phyloP scores from a whole-genome alignment of 2,797 vertebrate genomes.

The Argya squamiceps region DNA sequence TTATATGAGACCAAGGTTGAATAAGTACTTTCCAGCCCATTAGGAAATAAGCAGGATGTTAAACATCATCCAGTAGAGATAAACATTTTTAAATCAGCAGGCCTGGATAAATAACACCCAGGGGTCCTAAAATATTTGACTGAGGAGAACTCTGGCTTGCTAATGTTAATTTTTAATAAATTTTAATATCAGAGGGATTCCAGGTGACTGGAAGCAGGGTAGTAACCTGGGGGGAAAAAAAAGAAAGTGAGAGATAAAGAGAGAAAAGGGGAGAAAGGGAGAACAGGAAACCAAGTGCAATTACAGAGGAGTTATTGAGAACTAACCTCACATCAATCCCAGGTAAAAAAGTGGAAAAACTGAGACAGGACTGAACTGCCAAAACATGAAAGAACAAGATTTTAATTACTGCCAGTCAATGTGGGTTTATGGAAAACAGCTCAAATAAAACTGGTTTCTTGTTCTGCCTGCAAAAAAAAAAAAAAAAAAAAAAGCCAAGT shows the following conservation, averaged over 20 bases:
- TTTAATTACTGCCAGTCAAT: conserved; percentile 63
- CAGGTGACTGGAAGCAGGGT: conserved; percentile 36
- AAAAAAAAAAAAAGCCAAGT: not conserved
- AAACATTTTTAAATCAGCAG: conserved; percentile 61
- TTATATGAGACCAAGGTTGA: not conserved
- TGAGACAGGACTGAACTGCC: conserved; percentile 31
- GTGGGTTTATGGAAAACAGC: conserved; percentile 42
- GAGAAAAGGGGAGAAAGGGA: not conserved
- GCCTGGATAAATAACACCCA: conserved; percentile 55
- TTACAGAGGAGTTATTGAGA: conserved; percentile 27
- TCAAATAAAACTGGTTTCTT: conserved; percentile 39
- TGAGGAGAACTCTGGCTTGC: conserved; percentile 34
- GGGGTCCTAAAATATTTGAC: conserved; percentile 50
- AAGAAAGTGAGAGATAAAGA: not conserved
- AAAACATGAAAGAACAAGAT: conserved; percentile 55
- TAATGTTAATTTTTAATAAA: conserved; percentile 67
- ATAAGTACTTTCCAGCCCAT: conserved; percentile 38
- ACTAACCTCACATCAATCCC: conserved; percentile 38
- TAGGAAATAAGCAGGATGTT: conserved; percentile 62
- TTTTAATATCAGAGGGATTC: conserved; percentile 50
- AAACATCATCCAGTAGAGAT: conserved; percentile 49
- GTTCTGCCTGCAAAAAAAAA: conserved; percentile 24
- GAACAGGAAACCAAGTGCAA: conserved; percentile 46
- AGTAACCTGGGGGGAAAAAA: not conserved
- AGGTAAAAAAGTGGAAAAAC: conserved; percentile 43